A percentile compares a stretch with the other conserved stretches of the same genome.
Conservation (phyloP, 2,797 vertebrate species). For the Bradypus variegatus region DNA sequence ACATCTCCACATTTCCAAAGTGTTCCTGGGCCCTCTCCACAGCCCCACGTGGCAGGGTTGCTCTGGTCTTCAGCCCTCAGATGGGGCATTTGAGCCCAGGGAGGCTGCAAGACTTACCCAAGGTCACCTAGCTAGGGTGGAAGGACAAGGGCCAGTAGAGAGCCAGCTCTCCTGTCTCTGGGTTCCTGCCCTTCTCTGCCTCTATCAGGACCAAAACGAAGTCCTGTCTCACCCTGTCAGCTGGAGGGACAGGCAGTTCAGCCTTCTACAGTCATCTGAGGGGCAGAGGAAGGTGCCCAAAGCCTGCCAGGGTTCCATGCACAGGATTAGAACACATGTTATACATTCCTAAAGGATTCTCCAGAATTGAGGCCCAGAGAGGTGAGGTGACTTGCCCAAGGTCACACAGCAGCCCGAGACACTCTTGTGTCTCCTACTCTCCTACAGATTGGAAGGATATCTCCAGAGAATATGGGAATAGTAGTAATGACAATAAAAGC, state of each 20-base stretch:
- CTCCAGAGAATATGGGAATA: not conserved
- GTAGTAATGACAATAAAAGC: not conserved
- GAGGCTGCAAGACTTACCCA: not conserved
- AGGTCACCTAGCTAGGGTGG: not conserved
- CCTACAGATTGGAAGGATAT: not conserved
- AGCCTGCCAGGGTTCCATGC: not conserved
- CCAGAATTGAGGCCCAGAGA: constrained; percentile 10
- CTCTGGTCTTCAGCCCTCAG: not conserved
- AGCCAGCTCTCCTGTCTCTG: not conserved
- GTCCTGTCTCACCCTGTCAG: not conserved
- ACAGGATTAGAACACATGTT: not conserved
- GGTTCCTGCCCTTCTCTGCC: not conserved
- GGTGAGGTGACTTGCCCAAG: constrained; percentile 4
- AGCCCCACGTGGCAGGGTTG: not conserved
- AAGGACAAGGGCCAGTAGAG: not conserved
- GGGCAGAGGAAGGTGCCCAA: not conserved
- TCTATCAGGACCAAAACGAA: not conserved
- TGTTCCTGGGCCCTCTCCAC: not conserved
- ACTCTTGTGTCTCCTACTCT: not conserved
- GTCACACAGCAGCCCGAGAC: not conserved
- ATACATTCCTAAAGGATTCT: not conserved
- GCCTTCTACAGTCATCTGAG: not conserved
- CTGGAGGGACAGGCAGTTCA: not conserved
- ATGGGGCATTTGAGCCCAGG: not conserved
- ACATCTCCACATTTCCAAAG: not conserved